phyloP scores from a whole-genome alignment of 2,113 vertebrate genomes.

The Corydoras maculifer region DNA sequence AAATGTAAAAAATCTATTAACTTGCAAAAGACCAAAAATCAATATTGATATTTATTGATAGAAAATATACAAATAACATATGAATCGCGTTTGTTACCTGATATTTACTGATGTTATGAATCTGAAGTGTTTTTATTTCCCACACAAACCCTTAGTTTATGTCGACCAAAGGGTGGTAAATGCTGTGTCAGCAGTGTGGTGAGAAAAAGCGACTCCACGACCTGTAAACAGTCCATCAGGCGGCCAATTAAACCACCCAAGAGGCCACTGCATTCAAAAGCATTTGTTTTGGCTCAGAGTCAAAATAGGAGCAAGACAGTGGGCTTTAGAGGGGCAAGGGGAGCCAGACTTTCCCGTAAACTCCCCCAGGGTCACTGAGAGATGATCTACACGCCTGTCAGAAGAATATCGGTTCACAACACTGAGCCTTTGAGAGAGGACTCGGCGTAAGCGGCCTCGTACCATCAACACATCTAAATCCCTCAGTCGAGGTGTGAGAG shows the following conservation, averaged over 20 bases:
- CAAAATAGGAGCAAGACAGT: slow-evolving; percentile 37
- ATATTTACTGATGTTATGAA: too few species aligned
- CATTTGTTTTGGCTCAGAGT: slow-evolving; percentile 50
- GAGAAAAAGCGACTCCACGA: not conserved
- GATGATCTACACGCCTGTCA: slow-evolving; percentile 43
- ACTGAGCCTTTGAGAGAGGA: slow-evolving; percentile 46
- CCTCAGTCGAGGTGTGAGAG: not conserved
- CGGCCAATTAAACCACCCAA: slow-evolving; percentile 41
- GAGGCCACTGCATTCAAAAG: slow-evolving; percentile 32
- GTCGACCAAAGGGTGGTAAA: not conserved
- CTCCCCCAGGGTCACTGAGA: slow-evolving; percentile 15
- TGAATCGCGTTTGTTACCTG: too few species aligned
- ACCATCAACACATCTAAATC: slow-evolving; percentile 7
- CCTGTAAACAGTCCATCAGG: slow-evolving; percentile 33
- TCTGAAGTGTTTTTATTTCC: too few species aligned
- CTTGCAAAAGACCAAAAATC: too few species aligned
- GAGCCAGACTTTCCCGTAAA: slow-evolving; percentile 44
- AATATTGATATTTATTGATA: too few species aligned
- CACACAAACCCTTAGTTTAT: too few species aligned
- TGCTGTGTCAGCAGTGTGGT: not conserved
- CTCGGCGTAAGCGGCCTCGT: slow-evolving; percentile 5
- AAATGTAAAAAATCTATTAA: too few species aligned
- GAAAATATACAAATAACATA: too few species aligned
- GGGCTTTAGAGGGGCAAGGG: slow-evolving; percentile 32
- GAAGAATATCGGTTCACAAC: slow-evolving; percentile 42